Evolutionary conservation across 1,140 invertebrate genomes (phyloP).

Genomic region (Polypedilum pembai): DNA sequence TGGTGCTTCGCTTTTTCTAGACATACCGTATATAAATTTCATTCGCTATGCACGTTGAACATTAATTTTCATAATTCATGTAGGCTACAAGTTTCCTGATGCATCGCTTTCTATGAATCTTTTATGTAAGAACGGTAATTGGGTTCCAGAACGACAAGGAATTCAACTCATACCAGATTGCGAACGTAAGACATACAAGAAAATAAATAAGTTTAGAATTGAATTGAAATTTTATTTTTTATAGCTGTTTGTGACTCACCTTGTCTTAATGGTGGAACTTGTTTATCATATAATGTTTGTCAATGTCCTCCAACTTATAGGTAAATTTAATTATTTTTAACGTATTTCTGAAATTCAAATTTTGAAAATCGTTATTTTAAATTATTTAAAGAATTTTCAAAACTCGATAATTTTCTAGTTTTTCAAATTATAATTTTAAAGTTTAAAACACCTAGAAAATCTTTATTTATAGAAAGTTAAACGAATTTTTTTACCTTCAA

Average conservation of each 20-base stretch:
- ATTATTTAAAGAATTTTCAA: conserved; percentile 33
- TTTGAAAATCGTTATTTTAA: not conserved
- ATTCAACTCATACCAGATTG: conserved; percentile 57
- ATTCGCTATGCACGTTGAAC: not conserved
- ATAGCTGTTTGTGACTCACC: conserved; percentile 62
- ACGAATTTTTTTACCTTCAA: too few relatives aligned
- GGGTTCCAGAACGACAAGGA: conserved; percentile 52
- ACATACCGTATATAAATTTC: not conserved
- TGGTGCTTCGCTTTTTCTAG: not conserved
- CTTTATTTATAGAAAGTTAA: too few relatives aligned
- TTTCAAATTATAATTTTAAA: too few relatives aligned
- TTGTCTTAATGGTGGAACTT: conserved; percentile 68
- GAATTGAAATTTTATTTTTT: conserved; percentile 32
- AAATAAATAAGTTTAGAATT: too few relatives aligned
- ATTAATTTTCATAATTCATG: conserved; percentile 21
- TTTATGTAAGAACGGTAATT: conserved; percentile 55
- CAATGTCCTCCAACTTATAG: conserved; percentile 64
- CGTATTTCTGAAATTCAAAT: too few relatives aligned
- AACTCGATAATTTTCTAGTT: not conserved
- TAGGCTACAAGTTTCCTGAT: conserved; percentile 55
- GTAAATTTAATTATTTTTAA: conserved; percentile 14
- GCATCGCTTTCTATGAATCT: conserved; percentile 54
- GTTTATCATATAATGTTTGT: conserved; percentile 64
- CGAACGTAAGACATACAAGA: conserved; percentile 36
- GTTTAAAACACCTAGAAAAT: too few relatives aligned